Evolutionary conservation across 2,888 invertebrate species (phyloP), one percentile per base, ranked within the genome.

Genomic region (Pediacus dermestoides): DNA sequence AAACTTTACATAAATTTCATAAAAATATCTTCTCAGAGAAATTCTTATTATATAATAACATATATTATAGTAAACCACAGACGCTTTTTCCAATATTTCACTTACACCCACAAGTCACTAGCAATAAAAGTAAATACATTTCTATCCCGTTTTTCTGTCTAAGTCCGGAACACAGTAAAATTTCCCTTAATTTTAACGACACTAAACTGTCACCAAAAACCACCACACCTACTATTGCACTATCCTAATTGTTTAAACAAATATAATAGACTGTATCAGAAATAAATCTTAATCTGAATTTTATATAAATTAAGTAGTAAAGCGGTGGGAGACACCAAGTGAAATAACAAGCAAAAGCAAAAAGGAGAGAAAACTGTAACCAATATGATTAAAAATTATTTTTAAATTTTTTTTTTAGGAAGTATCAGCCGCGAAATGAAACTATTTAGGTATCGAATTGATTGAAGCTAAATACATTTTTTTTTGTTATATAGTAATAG

Each of bases 391-490:
- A 55, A 55, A 52, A 53, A 48, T 50, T 48, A 50, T 51, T 53
- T 50, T 50, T 52, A 45, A n/a, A n/a, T n/a, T 42, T 45, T 44
- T 52, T 57, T 55, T 57, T 58, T 55, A 51, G 54, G 56, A 56
- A 53, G 54, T 50, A 46, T 35, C 31, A 46, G 39, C 55, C 47
- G 51, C 55, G 48, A 54, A 60, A 51, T 58, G 46, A 46, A 58
- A 55, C 58, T 50, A 50, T 55, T 55, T 50, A 57, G 46, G 57
- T 47, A 52, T 57, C 58, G 55, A 60, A 60, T 60, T 55, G 56
- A 60, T 59, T 60, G 48, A 51, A 23, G 10, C 10, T 9, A 23
- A 18, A 52, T 51, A 48, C 48, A 46, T 49, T 53, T 50, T 50
- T 48, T 54, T 52, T 51, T 37, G 34, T 45, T 41, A 48, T 46